Base-by-base conservation (phyloP, 2,888 invertebrate species). In the Pardosa pseudoannulata region DNA sequence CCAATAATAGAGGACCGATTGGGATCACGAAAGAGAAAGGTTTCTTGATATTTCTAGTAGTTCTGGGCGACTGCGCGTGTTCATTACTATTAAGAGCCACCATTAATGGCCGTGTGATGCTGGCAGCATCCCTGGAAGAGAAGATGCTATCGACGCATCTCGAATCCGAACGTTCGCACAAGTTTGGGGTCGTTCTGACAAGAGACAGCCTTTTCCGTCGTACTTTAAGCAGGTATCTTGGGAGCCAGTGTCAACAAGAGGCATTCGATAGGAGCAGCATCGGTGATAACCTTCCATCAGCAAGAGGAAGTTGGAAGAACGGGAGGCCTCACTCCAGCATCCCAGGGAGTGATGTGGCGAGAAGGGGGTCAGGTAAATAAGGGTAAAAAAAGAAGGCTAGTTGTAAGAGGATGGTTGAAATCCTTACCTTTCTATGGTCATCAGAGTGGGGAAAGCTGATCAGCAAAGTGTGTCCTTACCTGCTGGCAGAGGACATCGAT, bases 381-480 rank as follows among this genome's bases (percentile, higher is more conserved):
- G 23, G 2, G 56, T n/a, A n/a, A n/a, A 16, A 2, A 3, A 56
- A 23, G 56, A 5, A 23, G 56, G 29, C 31, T 32, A 3, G 28
- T 31, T 65, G 11, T 64, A 19, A n/a, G 39, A 71, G 16, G 27
- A 13, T 71, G 11, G 11, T 13, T n/a, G 19, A 29, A 27, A 16
- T 16, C 1, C 71, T 71, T 67, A 67, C 67, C 67, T 67, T 19
- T 27, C 13, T 1, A 7, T n/a, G 67, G 29, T 36, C 67, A 67
- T 67, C 23, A 56, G 3, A 16, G n/a, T 32, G n/a, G 32, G 32
- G 67, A 19, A 28, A 32, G 31, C 23, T 36, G 67, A 67, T 16
- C 23, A 56, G 62, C n/a, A n/a, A 64, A 41, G 41, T 65, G 16
- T 65, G 83, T 83, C 67, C 83, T 78, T 78, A 79, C 78, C 83